phyloP scores from a whole-genome alignment of 2,113 vertebrate genomes.

The Odocoileus hemionus region DNA sequence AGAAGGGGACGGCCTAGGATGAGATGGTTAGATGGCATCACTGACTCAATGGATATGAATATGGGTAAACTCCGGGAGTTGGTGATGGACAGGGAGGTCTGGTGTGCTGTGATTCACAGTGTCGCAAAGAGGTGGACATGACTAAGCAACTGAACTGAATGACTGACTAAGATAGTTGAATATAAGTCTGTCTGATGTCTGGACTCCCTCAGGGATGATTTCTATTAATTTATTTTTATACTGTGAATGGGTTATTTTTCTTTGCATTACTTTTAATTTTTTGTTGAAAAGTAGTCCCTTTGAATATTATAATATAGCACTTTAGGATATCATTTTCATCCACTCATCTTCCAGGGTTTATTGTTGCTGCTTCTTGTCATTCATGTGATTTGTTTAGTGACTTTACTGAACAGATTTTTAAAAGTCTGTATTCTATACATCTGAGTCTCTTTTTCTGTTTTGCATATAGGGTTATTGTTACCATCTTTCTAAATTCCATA shows the following conservation, averaged over 20 bases:
- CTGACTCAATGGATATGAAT: not conserved
- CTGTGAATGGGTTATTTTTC: not conserved
- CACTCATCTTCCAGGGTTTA: not conserved
- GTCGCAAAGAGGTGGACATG: not conserved
- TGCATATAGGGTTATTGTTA: too few species aligned
- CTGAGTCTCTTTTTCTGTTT: too few species aligned
- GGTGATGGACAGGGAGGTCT: not conserved
- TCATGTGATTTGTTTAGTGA: not conserved
- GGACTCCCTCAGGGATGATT: not conserved
- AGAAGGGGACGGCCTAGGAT: not conserved
- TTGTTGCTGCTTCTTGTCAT: not conserved
- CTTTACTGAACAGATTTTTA: not conserved
- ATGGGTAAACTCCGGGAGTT: not conserved
- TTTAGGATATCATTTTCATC: not conserved
- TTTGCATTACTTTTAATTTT: not conserved
- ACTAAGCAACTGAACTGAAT: not conserved
- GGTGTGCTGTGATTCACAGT: rapidly evolving
- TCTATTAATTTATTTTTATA: not conserved
- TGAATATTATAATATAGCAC: not conserved
- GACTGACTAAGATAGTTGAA: not conserved
- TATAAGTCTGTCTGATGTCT: not conserved
- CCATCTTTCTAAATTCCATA: too few species aligned
- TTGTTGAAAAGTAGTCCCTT: not conserved
- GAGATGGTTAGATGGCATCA: not conserved
- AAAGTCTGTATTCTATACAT: not conserved